Percentiles rank a stretch among this genome's conserved stretches.
Conservation (phyloP, 2,113 vertebrate genomes). For the Sylvia atricapilla region DNA sequence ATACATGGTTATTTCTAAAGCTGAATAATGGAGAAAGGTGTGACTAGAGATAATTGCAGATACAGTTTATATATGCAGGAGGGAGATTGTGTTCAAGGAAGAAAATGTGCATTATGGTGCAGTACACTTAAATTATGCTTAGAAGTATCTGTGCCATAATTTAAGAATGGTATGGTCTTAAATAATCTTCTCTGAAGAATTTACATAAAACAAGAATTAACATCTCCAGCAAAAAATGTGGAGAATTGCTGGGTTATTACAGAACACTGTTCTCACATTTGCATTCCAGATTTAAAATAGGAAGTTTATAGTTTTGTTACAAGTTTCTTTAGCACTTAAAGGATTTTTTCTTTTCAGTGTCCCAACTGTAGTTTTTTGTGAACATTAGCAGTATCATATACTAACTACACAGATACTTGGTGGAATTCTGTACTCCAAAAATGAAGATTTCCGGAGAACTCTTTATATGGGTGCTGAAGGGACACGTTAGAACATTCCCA, state of each 20-base stretch:
- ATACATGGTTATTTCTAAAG: background rate
- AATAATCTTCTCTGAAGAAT: conserved; percentile 41
- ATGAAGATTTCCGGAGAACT: background rate
- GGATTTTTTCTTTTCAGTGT: background rate
- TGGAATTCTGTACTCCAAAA: background rate
- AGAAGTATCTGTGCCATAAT: background rate
- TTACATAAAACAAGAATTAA: conserved; percentile 17
- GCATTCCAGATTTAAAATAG: background rate
- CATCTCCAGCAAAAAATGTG: background rate
- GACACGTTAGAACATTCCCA: background rate
- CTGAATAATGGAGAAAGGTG: background rate
- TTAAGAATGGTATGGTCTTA: background rate
- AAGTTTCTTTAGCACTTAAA: background rate
- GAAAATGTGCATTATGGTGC: background rate
- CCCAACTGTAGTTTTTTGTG: background rate
- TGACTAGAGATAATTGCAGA: background rate
- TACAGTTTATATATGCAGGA: background rate
- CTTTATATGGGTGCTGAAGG: background rate
- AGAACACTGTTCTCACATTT: background rate
- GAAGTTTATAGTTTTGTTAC: background rate
- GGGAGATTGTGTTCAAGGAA: background rate
- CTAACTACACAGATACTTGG: background rate
- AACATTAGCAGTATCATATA: background rate
- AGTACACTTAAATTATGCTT: background rate
- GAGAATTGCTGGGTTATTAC: background rate